These are phyloP conservation scores for Temnopleurus reevesii DNA, from an alignment of 53 echinoderm and acorn worm genomes.

Conservation along the genomic window DNA sequence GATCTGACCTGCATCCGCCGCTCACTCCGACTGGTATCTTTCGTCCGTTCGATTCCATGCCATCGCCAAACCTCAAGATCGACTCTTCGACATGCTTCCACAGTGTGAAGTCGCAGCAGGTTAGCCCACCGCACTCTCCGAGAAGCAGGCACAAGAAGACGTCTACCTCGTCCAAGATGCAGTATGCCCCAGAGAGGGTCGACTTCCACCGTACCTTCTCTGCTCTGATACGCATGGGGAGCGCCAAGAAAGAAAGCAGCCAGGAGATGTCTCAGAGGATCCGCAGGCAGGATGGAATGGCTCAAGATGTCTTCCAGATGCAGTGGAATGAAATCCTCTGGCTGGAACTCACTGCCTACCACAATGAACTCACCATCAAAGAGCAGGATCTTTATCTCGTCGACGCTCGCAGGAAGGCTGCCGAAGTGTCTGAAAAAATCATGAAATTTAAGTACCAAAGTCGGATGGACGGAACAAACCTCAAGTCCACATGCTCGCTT, in stretches of 20 bases:
- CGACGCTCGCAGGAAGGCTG: conserved; percentile 64
- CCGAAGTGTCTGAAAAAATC: conserved; percentile 65
- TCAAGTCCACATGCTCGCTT: conserved; percentile 25
- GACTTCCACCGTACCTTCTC: conserved; percentile 91
- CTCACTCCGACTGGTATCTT: conserved; percentile 37
- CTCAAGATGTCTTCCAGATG: conserved; percentile 63
- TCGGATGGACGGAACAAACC: background rate
- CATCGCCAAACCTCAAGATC: conserved; percentile 63
- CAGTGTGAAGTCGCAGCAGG: conserved; percentile 72
- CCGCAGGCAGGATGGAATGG: conserved; percentile 50
- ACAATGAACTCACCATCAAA: conserved; percentile 71
- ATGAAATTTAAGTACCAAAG: conserved; percentile 74
- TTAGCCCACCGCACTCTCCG: conserved; percentile 68
- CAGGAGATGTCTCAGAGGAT: conserved; percentile 59
- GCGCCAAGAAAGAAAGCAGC: conserved; percentile 68
- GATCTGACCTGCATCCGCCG: conserved; percentile 39
- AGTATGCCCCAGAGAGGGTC: conserved; percentile 78
- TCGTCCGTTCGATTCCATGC: conserved; percentile 60
- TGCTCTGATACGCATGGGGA: conserved; percentile 81
- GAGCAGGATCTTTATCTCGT: conserved; percentile 74
- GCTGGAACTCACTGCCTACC: conserved; percentile 88
- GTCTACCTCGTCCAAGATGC: conserved; percentile 48
- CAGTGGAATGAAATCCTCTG: conserved; percentile 84
- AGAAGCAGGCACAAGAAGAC: conserved; percentile 59
- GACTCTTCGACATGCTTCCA: conserved; percentile 66